These are phyloP conservation scores for Nymphalis c-album DNA, from an alignment of 2,888 invertebrate species.

Conservation along the genomic window DNA sequence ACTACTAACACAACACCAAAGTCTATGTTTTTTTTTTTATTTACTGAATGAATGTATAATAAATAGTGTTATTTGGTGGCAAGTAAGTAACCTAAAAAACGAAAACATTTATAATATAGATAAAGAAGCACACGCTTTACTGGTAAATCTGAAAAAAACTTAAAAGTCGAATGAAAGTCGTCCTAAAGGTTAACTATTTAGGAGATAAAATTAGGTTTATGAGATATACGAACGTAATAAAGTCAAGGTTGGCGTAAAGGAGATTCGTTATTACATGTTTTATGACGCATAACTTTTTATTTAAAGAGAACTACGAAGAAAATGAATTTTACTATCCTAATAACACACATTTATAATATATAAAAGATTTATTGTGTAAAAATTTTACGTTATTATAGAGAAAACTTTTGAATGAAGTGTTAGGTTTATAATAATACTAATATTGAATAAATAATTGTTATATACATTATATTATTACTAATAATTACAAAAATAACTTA, in stretches of 20 bases:
- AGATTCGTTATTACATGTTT: conserved; percentile 23
- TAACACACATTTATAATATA: conserved; percentile 8
- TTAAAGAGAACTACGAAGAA: conserved; percentile 9
- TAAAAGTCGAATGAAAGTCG: background rate
- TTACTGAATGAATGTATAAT: too few relatives aligned
- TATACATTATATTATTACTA: too few relatives aligned
- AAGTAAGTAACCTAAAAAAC: too few relatives aligned
- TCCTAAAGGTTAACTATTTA: conserved; percentile 7
- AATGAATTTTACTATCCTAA: background rate
- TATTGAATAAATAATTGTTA: background rate
- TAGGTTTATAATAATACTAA: background rate
- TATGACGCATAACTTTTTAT: conserved; percentile 28
- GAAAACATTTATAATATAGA: background rate
- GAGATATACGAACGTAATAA: conserved; percentile 1
- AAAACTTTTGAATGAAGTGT: background rate
- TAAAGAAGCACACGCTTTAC: background rate
- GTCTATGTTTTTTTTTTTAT: too few relatives aligned
- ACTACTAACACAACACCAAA: too few relatives aligned
- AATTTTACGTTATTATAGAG: background rate
- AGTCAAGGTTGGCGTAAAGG: conserved; percentile 19
- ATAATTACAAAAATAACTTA: too few relatives aligned
- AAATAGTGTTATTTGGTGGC: too few relatives aligned
- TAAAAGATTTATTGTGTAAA: conserved; percentile 5
- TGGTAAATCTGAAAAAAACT: conserved; percentile 6
- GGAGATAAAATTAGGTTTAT: conserved; percentile 11